Percentiles rank a stretch among this genome's conserved stretches.
Conservation (phyloP, 2,797 vertebrate species). For the Bovichtus diacanthus region DNA sequence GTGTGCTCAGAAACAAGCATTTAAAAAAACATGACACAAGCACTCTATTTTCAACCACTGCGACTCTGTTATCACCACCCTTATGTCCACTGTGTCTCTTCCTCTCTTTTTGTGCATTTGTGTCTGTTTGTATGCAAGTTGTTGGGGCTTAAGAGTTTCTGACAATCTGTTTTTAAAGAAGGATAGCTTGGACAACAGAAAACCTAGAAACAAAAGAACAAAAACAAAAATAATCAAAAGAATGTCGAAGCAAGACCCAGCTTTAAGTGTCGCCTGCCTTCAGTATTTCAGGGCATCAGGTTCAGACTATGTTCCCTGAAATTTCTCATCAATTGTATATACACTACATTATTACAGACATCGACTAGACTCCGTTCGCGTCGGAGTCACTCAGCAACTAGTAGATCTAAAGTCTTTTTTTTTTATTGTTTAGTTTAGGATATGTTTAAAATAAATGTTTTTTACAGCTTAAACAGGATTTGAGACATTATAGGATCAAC, state of each 20-base stretch:
- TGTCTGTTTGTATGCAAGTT: not conserved
- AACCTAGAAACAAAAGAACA: not conserved
- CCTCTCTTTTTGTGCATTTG: not conserved
- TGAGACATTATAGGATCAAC: not conserved
- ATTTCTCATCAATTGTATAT: not conserved
- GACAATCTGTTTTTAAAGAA: not conserved
- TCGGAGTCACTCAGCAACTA: not conserved
- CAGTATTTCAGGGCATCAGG: not conserved
- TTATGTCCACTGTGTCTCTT: not conserved
- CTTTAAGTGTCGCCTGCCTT: not conserved
- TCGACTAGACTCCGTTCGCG: not conserved
- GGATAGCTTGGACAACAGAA: not conserved
- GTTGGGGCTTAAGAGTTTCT: not conserved
- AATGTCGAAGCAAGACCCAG: too few relatives aligned
- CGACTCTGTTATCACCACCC: not conserved
- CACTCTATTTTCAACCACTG: not conserved
- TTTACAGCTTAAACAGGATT: not conserved
- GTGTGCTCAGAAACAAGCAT: slow-evolving; percentile 1
- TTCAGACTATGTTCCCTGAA: not conserved
- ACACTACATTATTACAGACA: not conserved
- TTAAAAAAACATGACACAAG: not conserved
- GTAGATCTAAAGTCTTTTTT: not conserved
- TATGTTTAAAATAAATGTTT: not conserved
- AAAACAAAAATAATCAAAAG: not conserved
- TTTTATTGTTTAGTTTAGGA: not conserved